Percentiles rank a stretch among this genome's conserved stretches.
These are phyloP conservation scores for Synanthedon myopaeformis DNA, from an alignment of 2,888 invertebrate genomes.

Conservation along the genomic window DNA sequence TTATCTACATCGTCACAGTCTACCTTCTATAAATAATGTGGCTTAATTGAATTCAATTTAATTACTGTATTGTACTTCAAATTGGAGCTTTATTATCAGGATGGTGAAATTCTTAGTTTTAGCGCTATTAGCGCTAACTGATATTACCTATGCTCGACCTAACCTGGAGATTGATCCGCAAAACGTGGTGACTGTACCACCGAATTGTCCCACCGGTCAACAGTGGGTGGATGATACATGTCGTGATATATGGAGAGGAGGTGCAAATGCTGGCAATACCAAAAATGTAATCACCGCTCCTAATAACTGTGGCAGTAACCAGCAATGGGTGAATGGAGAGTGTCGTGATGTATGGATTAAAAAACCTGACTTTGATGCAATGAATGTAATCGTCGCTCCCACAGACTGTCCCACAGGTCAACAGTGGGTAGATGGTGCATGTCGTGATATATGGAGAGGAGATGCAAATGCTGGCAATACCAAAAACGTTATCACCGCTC, in stretches of 20 bases:
- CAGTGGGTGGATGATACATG: conserved; percentile 10
- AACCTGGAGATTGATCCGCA: conserved; percentile 1
- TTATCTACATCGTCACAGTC: conserved; percentile 16
- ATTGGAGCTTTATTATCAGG: neutral
- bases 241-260: conserved; percentile 7
- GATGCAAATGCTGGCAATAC: too few relatives aligned
- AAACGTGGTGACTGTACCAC: conserved; percentile 16
- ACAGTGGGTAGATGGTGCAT: conserved; percentile 9
- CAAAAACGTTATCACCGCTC: conserved; percentile 21
- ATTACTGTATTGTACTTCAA: conserved; percentile 13
- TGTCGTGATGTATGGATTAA: conserved; percentile 13
- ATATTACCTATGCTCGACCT: neutral
- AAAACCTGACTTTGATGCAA: neutral
- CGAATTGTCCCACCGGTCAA: conserved; percentile 16
- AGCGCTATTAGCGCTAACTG: neutral
- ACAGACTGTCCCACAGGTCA: conserved; percentile 10
- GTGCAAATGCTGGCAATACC: too few relatives aligned
- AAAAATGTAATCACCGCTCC: conserved; percentile 22
- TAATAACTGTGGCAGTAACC: conserved; percentile 18
- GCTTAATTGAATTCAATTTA: conserved; percentile 25
- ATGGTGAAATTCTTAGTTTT: neutral
- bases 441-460: conserved; percentile 9
- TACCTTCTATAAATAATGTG: conserved; percentile 2
- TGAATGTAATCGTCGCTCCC: conserved; percentile 7
- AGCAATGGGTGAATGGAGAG: conserved; percentile 16